Percentiles rank a stretch among this genome's conserved stretches.
Evolutionary conservation across 2,797 vertebrate species (phyloP).

Genomic region (Myripristis jacobus): DNA sequence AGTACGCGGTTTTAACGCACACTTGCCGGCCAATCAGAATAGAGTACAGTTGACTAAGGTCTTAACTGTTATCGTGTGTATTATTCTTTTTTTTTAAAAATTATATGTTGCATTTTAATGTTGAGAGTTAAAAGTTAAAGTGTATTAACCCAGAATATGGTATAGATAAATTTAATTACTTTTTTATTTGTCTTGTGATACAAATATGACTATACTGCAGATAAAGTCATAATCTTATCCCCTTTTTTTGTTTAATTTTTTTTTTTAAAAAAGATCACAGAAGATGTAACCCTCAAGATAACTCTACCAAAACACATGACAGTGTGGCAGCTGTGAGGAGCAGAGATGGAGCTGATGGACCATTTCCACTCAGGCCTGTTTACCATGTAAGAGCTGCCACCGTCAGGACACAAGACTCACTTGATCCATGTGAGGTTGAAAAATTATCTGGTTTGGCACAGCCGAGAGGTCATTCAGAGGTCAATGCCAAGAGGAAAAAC

Average conservation of each 20-base stretch:
- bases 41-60: too few relatives aligned
- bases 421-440: constrained; percentile 45
- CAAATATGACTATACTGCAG: background rate
- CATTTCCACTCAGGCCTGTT: constrained; percentile 87
- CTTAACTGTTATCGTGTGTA: too few relatives aligned
- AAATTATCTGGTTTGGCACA: constrained; percentile 45
- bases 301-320: constrained; percentile 47
- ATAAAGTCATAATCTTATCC: background rate
- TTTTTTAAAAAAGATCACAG: constrained; percentile 45
- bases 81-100: too few relatives aligned
- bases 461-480: constrained; percentile 23
- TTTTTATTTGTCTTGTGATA: too few relatives aligned
- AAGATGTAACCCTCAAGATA: constrained; percentile 46
- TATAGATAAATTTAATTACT: too few relatives aligned
- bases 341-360: constrained; percentile 74
- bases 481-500: constrained; percentile 34
- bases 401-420: constrained; percentile 21
- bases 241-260: constrained; percentile 17
- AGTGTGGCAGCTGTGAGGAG: constrained; percentile 50
- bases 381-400: constrained; percentile 69
- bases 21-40: too few relatives aligned
- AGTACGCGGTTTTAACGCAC: too few relatives aligned
- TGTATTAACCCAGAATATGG: too few relatives aligned
- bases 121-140: too few relatives aligned
- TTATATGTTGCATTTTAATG: too few relatives aligned